Percentiles rank a stretch among this genome's conserved stretches.
Evolutionary conservation across 2,797 vertebrate species (phyloP).

Genomic region (Ctenosaura bakeri): DNA sequence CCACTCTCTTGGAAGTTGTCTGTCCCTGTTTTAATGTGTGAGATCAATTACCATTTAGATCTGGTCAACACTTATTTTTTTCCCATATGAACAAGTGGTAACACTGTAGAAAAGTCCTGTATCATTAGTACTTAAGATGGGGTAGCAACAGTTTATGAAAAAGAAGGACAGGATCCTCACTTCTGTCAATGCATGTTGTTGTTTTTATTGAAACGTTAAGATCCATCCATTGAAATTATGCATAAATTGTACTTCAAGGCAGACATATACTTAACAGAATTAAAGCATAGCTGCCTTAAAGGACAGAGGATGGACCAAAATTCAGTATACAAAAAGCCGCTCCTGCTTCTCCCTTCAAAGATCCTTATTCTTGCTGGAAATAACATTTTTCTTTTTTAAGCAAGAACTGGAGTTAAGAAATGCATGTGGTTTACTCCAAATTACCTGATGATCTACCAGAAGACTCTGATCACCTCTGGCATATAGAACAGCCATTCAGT

Average conservation of each 20-base stretch:
- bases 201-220: neutral
- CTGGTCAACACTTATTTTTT: neutral
- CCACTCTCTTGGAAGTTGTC: no score
- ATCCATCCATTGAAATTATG: neutral
- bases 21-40: neutral
- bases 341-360: no score
- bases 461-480: no score
- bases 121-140: neutral
- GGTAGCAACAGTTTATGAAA: neutral
- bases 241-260: neutral
- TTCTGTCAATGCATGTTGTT: neutral
- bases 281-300: no score
- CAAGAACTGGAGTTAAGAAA: no score
- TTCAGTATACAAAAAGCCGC: neutral
- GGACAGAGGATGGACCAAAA: neutral
- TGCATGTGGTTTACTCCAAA: no score
- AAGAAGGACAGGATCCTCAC: neutral
- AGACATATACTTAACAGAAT: neutral
- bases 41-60: neutral
- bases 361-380: no score
- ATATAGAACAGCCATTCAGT: no score
- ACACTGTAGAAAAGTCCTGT: neutral
- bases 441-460: no score
- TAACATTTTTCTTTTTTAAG: no score
- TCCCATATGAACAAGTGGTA: neutral